Percentiles rank a stretch among this genome's conserved stretches.
These are phyloP conservation scores for Harpalus rubripes DNA, from an alignment of 2,888 invertebrate species.

Conservation along the genomic window DNA sequence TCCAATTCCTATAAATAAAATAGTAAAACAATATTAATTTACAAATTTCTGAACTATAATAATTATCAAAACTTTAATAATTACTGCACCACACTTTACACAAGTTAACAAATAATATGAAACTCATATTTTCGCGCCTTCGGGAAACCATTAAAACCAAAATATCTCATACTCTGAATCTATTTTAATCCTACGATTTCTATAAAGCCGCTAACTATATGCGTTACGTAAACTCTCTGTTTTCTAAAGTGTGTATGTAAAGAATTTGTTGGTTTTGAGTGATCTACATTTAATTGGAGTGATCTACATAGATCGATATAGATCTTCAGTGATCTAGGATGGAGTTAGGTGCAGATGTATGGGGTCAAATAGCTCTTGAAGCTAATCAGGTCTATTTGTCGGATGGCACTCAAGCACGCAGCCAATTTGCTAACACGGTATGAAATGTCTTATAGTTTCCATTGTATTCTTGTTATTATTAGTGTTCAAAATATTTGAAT, in stretches of 20 bases:
- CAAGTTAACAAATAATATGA: no score
- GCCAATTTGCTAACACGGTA: slow-evolving; percentile 93
- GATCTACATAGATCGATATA: background rate
- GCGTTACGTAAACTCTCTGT: background rate
- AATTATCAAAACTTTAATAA: no score
- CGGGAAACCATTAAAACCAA: background rate
- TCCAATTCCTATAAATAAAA: no score
- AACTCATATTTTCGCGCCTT: background rate
- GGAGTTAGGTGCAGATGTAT: slow-evolving; percentile 89
- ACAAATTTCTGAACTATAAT: no score
- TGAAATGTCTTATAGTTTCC: background rate
- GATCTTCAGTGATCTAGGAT: slow-evolving; percentile 74
- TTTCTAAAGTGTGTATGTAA: background rate
- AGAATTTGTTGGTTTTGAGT: background rate
- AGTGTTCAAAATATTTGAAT: no score
- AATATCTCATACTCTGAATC: background rate
- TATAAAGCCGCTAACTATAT: background rate
- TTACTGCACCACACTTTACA: no score
- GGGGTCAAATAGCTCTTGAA: slow-evolving; percentile 93
- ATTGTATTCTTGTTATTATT: background rate
- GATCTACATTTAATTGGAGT: background rate
- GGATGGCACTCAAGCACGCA: slow-evolving; percentile 88
- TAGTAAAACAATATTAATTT: no score
- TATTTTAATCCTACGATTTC: background rate
- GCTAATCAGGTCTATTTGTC: slow-evolving; percentile 91